Evolutionary conservation across 1,140 invertebrate species (phyloP).

Genomic region (Philopotamus ludificatus): DNA sequence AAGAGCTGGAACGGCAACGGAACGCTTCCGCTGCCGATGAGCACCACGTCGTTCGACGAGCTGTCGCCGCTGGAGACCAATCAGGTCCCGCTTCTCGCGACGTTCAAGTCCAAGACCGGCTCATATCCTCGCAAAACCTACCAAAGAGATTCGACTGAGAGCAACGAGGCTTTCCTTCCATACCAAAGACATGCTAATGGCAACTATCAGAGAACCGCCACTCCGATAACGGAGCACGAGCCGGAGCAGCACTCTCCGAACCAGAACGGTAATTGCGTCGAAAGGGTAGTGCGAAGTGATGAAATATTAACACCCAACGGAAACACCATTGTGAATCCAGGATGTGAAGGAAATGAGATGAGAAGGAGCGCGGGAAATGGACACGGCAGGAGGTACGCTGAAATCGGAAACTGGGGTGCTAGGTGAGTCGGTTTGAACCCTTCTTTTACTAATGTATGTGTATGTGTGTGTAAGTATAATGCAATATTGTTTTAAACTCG

Average conservation of each 20-base stretch:
- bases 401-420: slow-evolving; percentile 57
- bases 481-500: slow-evolving; percentile 3
- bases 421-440: slow-evolving; percentile 40
- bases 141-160: slow-evolving; percentile 41
- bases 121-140: slow-evolving; percentile 43
- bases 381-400: slow-evolving; percentile 53
- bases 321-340: slow-evolving; percentile 46
- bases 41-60: slow-evolving; percentile 39
- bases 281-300: slow-evolving; percentile 40
- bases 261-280: background rate
- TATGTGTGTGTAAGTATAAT: background rate
- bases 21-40: slow-evolving; percentile 51
- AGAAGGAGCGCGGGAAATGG: slow-evolving; percentile 52
- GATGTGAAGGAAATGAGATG: slow-evolving; percentile 54
- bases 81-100: slow-evolving; percentile 46
- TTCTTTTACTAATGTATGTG: too few species aligned
- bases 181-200: slow-evolving; percentile 14
- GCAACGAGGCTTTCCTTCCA: slow-evolving; percentile 19
- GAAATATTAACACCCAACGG: slow-evolving; percentile 57
- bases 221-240: background rate
- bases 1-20: slow-evolving; percentile 58
- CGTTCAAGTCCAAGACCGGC: slow-evolving; percentile 53
- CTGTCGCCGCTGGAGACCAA: slow-evolving; percentile 16
- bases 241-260: background rate
- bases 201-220: slow-evolving; percentile 29